These are phyloP conservation scores for Otolemur crassicaudatus DNA, from an alignment of 2,797 vertebrate genomes.

Conservation along the genomic window DNA sequence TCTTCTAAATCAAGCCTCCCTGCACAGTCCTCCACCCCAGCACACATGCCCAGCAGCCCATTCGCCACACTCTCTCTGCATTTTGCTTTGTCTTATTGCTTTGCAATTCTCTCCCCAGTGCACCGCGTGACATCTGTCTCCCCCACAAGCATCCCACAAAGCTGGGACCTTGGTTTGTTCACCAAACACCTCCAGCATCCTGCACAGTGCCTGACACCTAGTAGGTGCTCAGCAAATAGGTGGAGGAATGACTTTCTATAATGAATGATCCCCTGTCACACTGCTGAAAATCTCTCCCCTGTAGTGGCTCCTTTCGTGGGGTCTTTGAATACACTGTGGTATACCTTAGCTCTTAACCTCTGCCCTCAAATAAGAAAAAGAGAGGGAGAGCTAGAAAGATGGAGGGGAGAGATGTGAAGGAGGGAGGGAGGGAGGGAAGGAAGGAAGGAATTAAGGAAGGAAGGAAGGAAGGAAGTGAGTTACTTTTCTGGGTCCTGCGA, in stretches of 20 bases:
- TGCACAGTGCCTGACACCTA: not conserved
- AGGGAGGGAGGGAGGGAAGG: rapidly evolving
- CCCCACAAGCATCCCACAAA: not conserved
- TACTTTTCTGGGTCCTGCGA: not conserved
- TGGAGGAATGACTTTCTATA: not conserved
- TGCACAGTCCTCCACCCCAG: not conserved
- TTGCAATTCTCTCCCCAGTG: not conserved
- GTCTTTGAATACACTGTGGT: not conserved
- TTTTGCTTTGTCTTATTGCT: not conserved
- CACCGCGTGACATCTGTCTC: not conserved
- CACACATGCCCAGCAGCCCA: not conserved
- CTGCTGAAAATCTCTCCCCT: not conserved
- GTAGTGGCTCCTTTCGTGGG: not conserved
- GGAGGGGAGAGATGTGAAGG: too few species aligned
- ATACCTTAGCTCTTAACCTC: not conserved
- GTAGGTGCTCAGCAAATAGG: not conserved
- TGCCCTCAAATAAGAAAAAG: not conserved
- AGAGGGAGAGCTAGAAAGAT: rapidly evolving
- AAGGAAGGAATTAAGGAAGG: not conserved
- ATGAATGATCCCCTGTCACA: too few species aligned
- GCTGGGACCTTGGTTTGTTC: not conserved
- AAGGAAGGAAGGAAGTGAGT: not conserved
- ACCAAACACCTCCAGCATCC: not conserved
- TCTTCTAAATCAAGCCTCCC: not conserved
- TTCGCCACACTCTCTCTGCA: not conserved